These are phyloP conservation scores for Xerus inauris DNA, from an alignment of 2,113 vertebrate genomes.

Conservation along the genomic window DNA sequence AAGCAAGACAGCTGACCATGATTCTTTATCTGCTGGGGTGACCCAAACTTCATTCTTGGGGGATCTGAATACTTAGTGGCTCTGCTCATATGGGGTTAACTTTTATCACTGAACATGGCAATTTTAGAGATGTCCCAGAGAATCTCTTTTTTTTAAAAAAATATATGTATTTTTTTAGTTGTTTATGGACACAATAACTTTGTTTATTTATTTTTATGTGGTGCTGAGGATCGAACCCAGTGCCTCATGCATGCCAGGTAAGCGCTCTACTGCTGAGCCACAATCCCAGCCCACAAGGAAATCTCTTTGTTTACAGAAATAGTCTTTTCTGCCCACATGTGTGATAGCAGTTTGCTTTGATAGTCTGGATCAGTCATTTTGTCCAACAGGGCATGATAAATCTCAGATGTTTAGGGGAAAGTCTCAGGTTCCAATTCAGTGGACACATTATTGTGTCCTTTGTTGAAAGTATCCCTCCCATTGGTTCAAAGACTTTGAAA, in stretches of 20 bases:
- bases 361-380: conserved; percentile 1
- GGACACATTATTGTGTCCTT: not conserved
- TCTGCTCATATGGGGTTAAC: not conserved
- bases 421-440: conserved; percentile 15
- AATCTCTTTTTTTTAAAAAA: not conserved
- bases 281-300: no score
- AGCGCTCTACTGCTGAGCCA: no score
- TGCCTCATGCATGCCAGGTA: no score
- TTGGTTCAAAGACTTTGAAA: not conserved
- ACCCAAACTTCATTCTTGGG: not conserved
- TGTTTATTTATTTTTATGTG: no score
- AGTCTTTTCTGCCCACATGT: not conserved
- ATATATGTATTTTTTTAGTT: no score
- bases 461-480: not conserved
- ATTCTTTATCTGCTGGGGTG: not conserved
- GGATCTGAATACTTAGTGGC: not conserved
- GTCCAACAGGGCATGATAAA: not conserved
- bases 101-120: not conserved
- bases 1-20: not conserved
- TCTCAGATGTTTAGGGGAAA: not conserved
- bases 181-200: no score
- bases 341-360: not conserved
- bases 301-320: conserved; percentile 15
- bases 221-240: no score
- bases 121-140: not conserved